Evolutionary conservation across 2,888 invertebrate species (phyloP), one percentile per base, ranked within the genome.

Genomic region (Cephus runcator): DNA sequence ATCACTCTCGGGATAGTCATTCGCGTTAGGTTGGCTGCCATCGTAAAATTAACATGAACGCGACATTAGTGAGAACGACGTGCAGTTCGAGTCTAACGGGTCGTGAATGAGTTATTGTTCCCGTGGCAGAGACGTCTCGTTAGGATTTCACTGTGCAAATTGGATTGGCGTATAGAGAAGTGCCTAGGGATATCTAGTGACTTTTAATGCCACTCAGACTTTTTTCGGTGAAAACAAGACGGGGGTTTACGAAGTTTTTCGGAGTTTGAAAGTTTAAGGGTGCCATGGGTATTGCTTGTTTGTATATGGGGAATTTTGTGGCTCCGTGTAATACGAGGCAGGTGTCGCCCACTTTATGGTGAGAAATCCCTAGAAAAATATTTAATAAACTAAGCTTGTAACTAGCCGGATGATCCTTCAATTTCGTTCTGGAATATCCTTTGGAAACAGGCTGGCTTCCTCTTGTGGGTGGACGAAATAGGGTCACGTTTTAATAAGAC

Each of bases 61-160:
- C 73, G 76, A 76, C 77, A 76, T 77, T 77, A 77, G 78, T 76
- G 75, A 81, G 73, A 79, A 81, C 77, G 79, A 73, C 82, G 80
- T 85, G 82, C 83, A 84, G 82, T 85, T 85, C 82, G 83, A 81
- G 83, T 83, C 81, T 85, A 87, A 87, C 84, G 85, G 83, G 79
- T 84, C 84, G 84, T 87, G 86, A 86, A 87, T 83, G 83, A 81
- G 80, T 80, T 74, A 76, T 69, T 80, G 77, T 69, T 73, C 76
- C 75, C 77, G 85, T 56, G 56, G 56, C 56, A 56, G 15, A 23
- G 56, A 56, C 56, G 23, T 56, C 56, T 56, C 56, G 56, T 56
- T 56, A 56, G 15, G 56, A 56, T 56, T 56, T 56, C 23, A 23
- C 23, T 23, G 56, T 23, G 15, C 9, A 56, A 9, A 56, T 23